Evolutionary conservation across 2,888 invertebrate species (phyloP), one percentile per base, ranked within the genome.

Genomic region (Frankliniella fusca): DNA sequence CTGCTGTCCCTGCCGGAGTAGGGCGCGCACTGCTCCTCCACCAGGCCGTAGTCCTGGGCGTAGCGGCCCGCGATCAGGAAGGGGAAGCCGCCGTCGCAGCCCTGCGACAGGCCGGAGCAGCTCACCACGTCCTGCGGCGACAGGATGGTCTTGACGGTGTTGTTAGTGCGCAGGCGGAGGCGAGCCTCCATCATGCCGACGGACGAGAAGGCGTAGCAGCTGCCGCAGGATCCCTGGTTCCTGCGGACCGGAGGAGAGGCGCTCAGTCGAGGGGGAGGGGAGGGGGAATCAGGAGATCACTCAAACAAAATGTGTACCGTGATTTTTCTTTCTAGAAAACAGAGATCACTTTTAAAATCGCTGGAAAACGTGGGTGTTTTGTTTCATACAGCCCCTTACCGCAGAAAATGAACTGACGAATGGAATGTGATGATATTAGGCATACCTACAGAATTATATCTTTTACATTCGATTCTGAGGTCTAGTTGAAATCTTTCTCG

Each of bases 161-260:
- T 89, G 85, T 89, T 89, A n/a, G 88, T 89, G 84, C 86, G 85
- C 18, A 90, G 86, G 50, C 89, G 86, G 9, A 89, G 84, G 11
- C 90, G 85, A 1, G 90, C 87, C 85, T 90, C 90, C 81, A 89
- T 85, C 88, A 89, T 89, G 0, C 86, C 90, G 86, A 89, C 86
- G 15, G 89, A 87, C 0, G 89, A 87, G 86, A 90, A 90, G 3
- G 89, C 88, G 85, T 89, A 90, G 84, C 90, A 90, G 84, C 89
- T 89, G 0, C 90, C 90, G 86, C 90, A 90, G 2, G 80, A 38
- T 3, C 85, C 89, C 83, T 86, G 86, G 83, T 86, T 83, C 81
- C 85, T 85, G 83, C 65, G n/a, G 20, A 38, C 8, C 38, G 3
- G 38, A 38, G 38, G 38, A 5, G 38, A 38, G 38, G 38, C 38